Evolutionary conservation across 1,140 invertebrate genomes (phyloP), one percentile per base, ranked within the genome.

Genomic region (Caenorhabditis briggsae): DNA sequence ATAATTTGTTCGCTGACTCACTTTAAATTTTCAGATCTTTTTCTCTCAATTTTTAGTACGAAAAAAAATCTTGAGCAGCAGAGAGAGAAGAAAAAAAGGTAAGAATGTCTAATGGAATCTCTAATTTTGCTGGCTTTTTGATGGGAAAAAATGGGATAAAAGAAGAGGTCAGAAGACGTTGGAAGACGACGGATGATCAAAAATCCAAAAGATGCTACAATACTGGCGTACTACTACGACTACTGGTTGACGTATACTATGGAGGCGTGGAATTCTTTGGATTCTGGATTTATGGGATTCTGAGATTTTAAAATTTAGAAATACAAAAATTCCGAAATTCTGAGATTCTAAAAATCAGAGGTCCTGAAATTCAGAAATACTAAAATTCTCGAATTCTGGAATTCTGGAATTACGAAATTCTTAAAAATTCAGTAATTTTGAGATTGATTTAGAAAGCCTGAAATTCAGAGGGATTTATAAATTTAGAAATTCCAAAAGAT

Each of bases 21-120:
- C 33, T 33, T 70, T 16, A 43, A 2, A 23, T 8, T 46, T 23
- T 20, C 20, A 58, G 50, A 53, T 5, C 5, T 53, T 58, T 58
- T 58, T 58, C 56, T 33, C 33, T n/a, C 33, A 33, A 33, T 33
- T 33, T 33, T 33, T 33, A 33, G 33, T 33, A 33, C 33, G 33
- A 33, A 33, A 33, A 33, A 33, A 33, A 33, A 33, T 33, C 33
- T 33, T 33, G 33, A 33, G 50, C 50, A 53, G 50, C 50, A 53
- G 50, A 53, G 50, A 53, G 50, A 53, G 50, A 53, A 9, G n/a
- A n/a, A 53, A 16, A 53, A 16, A 12, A 70, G 41, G 64, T 70
- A 43, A 70, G 64, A 70, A 70, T 70, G 64, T 70, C 64, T 70
- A 70, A 70, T 70, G 64, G 64, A 70, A 70, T 70, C 16, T 18